Percentiles rank a stretch among this genome's conserved stretches.
These are phyloP conservation scores for Tuberolachnus salignus DNA, from an alignment of 2,888 invertebrate species.

Conservation along the genomic window DNA sequence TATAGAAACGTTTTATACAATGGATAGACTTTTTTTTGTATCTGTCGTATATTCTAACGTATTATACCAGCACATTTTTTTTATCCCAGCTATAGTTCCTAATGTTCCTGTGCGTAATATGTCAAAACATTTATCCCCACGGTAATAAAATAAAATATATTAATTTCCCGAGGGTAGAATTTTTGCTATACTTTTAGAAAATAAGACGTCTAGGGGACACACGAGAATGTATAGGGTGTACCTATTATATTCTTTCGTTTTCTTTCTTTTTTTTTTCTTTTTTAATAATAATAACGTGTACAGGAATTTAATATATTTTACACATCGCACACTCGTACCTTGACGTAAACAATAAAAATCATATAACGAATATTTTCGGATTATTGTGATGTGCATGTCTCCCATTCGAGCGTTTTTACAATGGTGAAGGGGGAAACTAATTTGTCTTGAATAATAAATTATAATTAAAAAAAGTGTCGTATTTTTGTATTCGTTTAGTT, in stretches of 20 bases:
- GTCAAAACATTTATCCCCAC: conserved; percentile 8
- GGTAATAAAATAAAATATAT: conserved; percentile 21
- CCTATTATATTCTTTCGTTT: background rate
- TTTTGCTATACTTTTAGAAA: conserved; percentile 27
- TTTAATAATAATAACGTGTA: background rate
- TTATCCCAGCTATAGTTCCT: background rate
- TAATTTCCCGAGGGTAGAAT: conserved; percentile 24
- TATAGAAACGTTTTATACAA: too few species aligned
- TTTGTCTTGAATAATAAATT: conserved; percentile 3
- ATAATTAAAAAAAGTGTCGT: background rate
- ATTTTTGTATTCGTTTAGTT: background rate
- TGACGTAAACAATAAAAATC: conserved; percentile 6
- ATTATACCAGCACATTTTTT: background rate
- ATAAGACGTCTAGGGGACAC: conserved; percentile 35
- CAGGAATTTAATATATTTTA: conserved; percentile 36
- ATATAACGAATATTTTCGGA: background rate
- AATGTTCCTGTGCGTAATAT: background rate
- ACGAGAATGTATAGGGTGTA: background rate
- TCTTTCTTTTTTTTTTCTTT: conserved; percentile 1
- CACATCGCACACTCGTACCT: background rate
- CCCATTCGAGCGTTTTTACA: background rate
- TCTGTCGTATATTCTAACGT: too few species aligned
- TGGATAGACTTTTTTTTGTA: background rate
- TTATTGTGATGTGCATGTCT: background rate
- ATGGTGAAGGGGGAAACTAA: conserved; percentile 8